These are phyloP conservation scores for Byasa hedistus DNA, from an alignment of 2,888 invertebrate genomes.

Conservation along the genomic window DNA sequence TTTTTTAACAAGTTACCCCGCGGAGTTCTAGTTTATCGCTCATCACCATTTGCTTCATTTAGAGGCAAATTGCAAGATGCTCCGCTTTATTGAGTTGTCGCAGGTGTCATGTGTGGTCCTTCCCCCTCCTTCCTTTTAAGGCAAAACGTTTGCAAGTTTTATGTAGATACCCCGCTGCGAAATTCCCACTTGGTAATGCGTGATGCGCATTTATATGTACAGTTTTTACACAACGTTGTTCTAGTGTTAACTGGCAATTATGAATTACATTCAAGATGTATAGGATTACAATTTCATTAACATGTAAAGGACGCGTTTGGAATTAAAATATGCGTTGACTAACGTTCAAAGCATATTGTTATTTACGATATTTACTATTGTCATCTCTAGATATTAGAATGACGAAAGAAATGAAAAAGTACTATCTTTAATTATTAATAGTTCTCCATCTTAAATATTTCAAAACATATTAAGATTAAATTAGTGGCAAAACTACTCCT, in stretches of 20 bases:
- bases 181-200: slow-evolving; percentile 15
- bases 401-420: too few relatives aligned
- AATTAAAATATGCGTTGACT: slow-evolving; percentile 6
- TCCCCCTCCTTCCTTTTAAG: slow-evolving; percentile 13
- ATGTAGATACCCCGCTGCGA: slow-evolving; percentile 23
- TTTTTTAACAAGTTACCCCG: not conserved
- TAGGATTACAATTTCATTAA: slow-evolving; percentile 12
- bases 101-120: slow-evolving; percentile 24
- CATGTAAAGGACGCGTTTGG: not conserved
- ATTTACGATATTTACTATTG: not conserved
- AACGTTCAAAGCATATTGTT: not conserved
- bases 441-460: too few relatives aligned
- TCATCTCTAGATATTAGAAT: too few relatives aligned
- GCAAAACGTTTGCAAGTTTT: slow-evolving; percentile 20
- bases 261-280: slow-evolving; percentile 14
- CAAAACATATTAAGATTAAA: too few relatives aligned
- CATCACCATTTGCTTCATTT: slow-evolving; percentile 8
- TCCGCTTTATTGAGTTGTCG: slow-evolving; percentile 25
- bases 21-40: not conserved
- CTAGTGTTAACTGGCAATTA: slow-evolving; percentile 7
- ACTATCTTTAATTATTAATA: too few relatives aligned
- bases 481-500: too few relatives aligned
- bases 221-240: slow-evolving; percentile 4
- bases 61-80: slow-evolving; percentile 6
- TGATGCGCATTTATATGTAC: slow-evolving; percentile 17